Evolutionary conservation across 2,888 invertebrate species (phyloP).

Genomic region (Elgonia sp.): DNA sequence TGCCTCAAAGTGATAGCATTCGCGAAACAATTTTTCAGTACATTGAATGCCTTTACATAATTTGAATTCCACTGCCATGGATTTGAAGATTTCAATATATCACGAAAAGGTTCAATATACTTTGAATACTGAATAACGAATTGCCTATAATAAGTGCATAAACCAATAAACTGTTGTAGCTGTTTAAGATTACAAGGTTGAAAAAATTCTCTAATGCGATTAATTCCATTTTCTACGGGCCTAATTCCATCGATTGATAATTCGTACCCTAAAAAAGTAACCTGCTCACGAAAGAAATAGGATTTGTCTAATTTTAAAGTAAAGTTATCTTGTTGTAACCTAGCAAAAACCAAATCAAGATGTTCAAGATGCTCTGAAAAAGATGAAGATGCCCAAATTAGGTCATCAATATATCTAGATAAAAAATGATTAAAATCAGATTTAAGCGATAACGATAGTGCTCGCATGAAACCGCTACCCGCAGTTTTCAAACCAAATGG

Average conservation of each 20-base stretch:
- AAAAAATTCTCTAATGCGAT: conserved; percentile 77
- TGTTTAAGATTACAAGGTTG: conserved; percentile 77
- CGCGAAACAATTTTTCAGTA: conserved; percentile 63
- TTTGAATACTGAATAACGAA: conserved; percentile 21
- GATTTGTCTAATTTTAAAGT: conserved; percentile 79
- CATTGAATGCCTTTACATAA: conserved; percentile 53
- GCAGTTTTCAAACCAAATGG: conserved; percentile 81
- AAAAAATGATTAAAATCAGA: conserved; percentile 70
- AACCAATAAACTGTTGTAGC: conserved; percentile 66
- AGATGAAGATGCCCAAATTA: conserved; percentile 35
- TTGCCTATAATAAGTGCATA: conserved; percentile 45
- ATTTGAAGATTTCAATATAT: conserved; percentile 3
- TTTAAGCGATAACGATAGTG: conserved; percentile 77
- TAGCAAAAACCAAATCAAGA: conserved; percentile 27
- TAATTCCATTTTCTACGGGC: conserved; percentile 38
- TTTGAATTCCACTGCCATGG: conserved; percentile 2
- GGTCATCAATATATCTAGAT: conserved; percentile 58
- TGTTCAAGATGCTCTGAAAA: conserved; percentile 36
- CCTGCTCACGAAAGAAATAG: conserved; percentile 64
- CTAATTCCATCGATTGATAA: conserved; percentile 61
- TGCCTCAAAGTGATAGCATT: conserved; percentile 54
- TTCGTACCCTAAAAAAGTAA: conserved; percentile 59
- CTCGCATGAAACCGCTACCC: conserved; percentile 77
- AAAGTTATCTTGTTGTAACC: conserved; percentile 66
- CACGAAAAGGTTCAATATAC: conserved; percentile 22